A percentile compares a stretch with the other conserved stretches of the same genome.
These are phyloP conservation scores for Macrosteles quadrilineatus DNA, from an alignment of 1,140 invertebrate species.

Conservation along the genomic window DNA sequence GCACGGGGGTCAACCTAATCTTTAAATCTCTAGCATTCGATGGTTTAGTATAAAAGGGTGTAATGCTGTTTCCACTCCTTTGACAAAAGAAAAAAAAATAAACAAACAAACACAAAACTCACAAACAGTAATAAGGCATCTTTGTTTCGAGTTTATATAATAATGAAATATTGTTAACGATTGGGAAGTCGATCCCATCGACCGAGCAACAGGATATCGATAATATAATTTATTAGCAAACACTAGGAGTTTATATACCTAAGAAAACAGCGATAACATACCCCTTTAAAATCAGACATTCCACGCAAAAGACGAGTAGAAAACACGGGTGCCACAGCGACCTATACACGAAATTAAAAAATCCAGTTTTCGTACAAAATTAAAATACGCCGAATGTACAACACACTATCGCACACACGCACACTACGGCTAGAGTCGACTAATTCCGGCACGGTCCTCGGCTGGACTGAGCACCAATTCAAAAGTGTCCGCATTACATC, in stretches of 20 bases:
- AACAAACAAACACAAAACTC: too few species aligned
- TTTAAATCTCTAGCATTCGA: conserved; percentile 1
- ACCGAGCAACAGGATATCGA: conserved; percentile 35
- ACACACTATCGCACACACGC: conserved; percentile 33
- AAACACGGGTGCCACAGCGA: conserved; percentile 35
- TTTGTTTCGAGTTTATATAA: conserved; percentile 40
- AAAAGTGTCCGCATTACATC: conserved; percentile 35
- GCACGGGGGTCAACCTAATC: conserved; percentile 3
- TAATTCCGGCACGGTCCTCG: conserved; percentile 36
- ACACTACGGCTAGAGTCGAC: conserved; percentile 35
- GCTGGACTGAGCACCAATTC: conserved; percentile 44
- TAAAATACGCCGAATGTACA: conserved; percentile 18
- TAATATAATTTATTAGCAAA: conserved; percentile 29
- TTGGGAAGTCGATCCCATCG: conserved; percentile 31
- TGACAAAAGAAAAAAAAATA: conserved; percentile 35
- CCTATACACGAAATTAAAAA: conserved; percentile 34
- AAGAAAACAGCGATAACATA: conserved; percentile 44
- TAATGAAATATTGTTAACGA: conserved; percentile 38
- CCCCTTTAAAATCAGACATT: conserved; percentile 39
- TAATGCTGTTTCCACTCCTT: conserved; percentile 13
- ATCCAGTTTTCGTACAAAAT: conserved; percentile 32
- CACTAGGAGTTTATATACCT: conserved; percentile 31
- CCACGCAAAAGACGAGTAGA: conserved; percentile 34
- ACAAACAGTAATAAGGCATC: conserved; percentile 47
- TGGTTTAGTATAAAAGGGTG: neutral